phyloP scores from a whole-genome alignment of 2,888 invertebrate genomes.

The Spisula subtruncata region DNA sequence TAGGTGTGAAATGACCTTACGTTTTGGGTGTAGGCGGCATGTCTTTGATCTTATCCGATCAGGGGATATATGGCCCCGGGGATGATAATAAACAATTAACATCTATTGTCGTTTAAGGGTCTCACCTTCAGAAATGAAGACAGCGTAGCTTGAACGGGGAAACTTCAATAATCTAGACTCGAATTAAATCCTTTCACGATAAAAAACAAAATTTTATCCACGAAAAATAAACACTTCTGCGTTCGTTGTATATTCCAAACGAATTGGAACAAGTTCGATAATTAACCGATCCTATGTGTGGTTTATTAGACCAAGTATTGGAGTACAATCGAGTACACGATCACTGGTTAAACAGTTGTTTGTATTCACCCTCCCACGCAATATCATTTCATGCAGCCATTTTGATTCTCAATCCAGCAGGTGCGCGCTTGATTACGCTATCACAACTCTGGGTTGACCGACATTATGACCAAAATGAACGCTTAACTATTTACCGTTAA shows the following conservation, averaged over 20 bases:
- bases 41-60: constrained; percentile 7
- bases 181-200: constrained; percentile 1
- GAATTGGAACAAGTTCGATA: constrained; percentile 10
- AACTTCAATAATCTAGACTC: neutral
- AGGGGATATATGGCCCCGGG: neutral
- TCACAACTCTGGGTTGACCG: neutral
- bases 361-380: constrained; percentile 69
- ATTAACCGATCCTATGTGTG: constrained; percentile 8
- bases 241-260: neutral
- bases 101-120: neutral
- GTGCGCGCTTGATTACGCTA: constrained; percentile 58
- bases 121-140: neutral
- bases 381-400: constrained; percentile 58
- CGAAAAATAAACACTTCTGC: neutral
- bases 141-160: neutral
- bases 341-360: constrained; percentile 26
- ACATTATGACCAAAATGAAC: neutral
- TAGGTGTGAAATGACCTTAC: constrained; percentile 21
- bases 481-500: neutral
- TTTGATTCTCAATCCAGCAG: constrained; percentile 61
- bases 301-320: neutral
- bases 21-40: neutral
- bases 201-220: constrained; percentile 18
- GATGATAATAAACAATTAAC: neutral
- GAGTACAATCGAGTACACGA: neutral